Conservation (phyloP, 2,797 vertebrate genomes). For the Sebastes taczanowskii region DNA sequence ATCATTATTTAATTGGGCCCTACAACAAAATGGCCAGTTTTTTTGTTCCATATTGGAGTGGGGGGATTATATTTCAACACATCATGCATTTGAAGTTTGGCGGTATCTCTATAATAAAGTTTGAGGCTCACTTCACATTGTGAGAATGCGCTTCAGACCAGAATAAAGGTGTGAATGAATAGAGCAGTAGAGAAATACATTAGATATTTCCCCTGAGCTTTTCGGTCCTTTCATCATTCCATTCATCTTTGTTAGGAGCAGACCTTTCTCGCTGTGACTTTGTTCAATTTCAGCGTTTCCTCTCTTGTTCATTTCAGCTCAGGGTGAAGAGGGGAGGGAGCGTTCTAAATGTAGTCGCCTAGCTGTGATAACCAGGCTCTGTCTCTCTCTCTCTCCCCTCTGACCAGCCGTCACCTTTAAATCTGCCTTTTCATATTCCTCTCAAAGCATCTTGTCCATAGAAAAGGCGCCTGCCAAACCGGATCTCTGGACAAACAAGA, state of each 20-base stretch:
- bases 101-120: constrained; percentile 46
- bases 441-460: constrained; percentile 99
- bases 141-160: constrained; percentile 40
- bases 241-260: constrained; percentile 63
- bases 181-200: constrained; percentile 61
- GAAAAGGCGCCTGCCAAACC: constrained; percentile 95
- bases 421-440: constrained; percentile 99
- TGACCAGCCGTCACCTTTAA: constrained; percentile 99
- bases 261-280: constrained; percentile 74
- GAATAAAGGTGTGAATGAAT: constrained; percentile 58
- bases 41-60: constrained; percentile 49
- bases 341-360: constrained; percentile 72
- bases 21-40: constrained; percentile 54
- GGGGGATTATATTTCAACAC: constrained; percentile 54
- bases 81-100: constrained; percentile 38
- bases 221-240: constrained; percentile 59
- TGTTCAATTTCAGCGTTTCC: constrained; percentile 71
- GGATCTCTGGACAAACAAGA: constrained; percentile 96
- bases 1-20: constrained; percentile 75
- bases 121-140: constrained; percentile 52
- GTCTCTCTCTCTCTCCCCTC: constrained; percentile 72
- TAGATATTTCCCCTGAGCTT: constrained; percentile 66
- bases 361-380: constrained; percentile 76
- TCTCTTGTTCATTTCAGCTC: constrained; percentile 68
- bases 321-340: constrained; percentile 70